Evolutionary conservation across 1,140 invertebrate species (phyloP).

Genomic region (Lordiphosa mommai): DNA sequence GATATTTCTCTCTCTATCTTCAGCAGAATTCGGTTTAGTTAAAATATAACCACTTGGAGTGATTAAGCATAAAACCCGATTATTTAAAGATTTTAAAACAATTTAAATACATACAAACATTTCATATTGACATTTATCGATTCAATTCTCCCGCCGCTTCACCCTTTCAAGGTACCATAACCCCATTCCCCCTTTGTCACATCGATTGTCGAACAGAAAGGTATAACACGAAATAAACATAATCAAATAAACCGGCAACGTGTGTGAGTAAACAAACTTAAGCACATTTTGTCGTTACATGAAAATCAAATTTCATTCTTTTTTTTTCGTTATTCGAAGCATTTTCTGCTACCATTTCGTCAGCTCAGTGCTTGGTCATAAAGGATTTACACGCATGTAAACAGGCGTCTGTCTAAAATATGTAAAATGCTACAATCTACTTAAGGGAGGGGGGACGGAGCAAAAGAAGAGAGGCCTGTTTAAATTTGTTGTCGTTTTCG

Average conservation of each 20-base stretch:
- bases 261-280: conserved; percentile 39
- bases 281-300: conserved; percentile 34
- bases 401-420: conserved; percentile 58
- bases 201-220: conserved; percentile 4
- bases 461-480: conserved; percentile 32
- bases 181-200: neutral
- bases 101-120: too few relatives aligned
- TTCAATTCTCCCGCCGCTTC: neutral
- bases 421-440: conserved; percentile 59
- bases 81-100: too few relatives aligned
- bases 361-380: conserved; percentile 47
- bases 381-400: conserved; percentile 73
- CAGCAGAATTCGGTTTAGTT: too few relatives aligned
- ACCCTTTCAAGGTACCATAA: neutral
- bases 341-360: neutral
- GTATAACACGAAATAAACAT: conserved; percentile 63
- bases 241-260: conserved; percentile 66
- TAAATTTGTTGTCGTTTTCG: conserved; percentile 65
- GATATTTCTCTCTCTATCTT: too few relatives aligned
- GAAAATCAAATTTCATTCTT: conserved; percentile 59
- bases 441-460: neutral
- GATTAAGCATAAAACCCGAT: too few relatives aligned
- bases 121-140: conserved; percentile 5
- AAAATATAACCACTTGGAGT: too few relatives aligned
- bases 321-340: neutral